Evolutionary conservation across 1,140 invertebrate genomes (phyloP).

Genomic region (Lepidurus couesii): DNA sequence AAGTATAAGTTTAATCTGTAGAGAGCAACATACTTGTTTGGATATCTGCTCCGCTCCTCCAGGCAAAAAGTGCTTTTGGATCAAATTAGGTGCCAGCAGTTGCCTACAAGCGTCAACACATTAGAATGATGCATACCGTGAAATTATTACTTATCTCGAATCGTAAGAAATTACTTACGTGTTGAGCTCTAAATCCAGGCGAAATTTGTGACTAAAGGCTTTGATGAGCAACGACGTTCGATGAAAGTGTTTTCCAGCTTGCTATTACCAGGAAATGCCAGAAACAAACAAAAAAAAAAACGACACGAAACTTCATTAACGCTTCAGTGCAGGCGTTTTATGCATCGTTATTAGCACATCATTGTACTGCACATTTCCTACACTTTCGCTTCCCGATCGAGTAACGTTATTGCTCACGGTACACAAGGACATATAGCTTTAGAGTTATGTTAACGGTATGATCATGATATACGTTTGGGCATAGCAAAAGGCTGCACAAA

Average conservation of each 20-base stretch:
- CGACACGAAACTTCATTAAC: background rate
- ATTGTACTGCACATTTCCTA: too few relatives aligned
- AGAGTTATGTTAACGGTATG: too few relatives aligned
- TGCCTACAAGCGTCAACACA: conserved; percentile 50
- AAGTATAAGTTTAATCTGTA: background rate
- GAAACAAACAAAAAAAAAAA: conserved; percentile 27
- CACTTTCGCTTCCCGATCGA: too few relatives aligned
- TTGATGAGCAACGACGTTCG: conserved; percentile 88
- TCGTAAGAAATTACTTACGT: conserved; percentile 62
- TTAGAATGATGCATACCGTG: conserved; percentile 1
- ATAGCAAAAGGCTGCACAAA: background rate
- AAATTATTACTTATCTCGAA: background rate
- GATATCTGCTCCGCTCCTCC: conserved; percentile 62
- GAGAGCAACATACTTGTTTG: conserved; percentile 48
- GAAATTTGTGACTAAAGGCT: conserved; percentile 93
- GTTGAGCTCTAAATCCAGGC: conserved; percentile 89
- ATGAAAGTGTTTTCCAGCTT: conserved; percentile 88
- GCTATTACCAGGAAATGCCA: conserved; percentile 38
- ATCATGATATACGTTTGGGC: too few relatives aligned
- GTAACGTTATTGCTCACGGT: too few relatives aligned
- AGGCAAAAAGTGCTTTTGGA: conserved; percentile 70
- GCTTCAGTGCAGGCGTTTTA: background rate
- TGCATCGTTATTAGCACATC: background rate
- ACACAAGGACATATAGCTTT: too few relatives aligned
- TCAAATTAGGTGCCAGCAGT: conserved; percentile 72